Conservation (phyloP, 2,113 vertebrate genomes). For the Ctenodactylus gundi region DNA sequence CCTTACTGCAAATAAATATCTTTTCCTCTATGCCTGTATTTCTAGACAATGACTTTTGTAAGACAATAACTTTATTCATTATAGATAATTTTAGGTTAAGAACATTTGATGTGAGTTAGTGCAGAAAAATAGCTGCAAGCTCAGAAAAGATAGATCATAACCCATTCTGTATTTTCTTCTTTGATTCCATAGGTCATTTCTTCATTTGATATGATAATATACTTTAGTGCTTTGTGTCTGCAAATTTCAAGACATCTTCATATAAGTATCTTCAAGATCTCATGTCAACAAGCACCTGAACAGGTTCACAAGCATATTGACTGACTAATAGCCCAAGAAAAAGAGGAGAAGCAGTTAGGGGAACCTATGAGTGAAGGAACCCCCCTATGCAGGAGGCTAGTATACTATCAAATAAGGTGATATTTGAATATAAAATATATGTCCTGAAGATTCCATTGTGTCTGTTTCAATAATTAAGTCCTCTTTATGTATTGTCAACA, state of each 20-base stretch:
- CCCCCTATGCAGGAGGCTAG: constrained; percentile 80
- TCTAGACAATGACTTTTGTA: constrained; percentile 97
- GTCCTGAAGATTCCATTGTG: constrained; percentile 58
- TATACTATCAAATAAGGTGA: constrained; percentile 68
- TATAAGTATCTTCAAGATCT: constrained; percentile 96
- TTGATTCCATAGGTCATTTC: constrained; percentile 90
- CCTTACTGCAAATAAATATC: constrained; percentile 91
- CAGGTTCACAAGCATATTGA: constrained; percentile 90
- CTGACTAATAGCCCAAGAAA: constrained; percentile 92
- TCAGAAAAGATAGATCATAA: constrained; percentile 56
- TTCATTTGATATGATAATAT: constrained; percentile 91
- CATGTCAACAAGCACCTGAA: constrained; percentile 86
- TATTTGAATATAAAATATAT: constrained; percentile 57
- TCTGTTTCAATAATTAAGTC: constrained; percentile 28
- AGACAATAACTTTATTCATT: constrained; percentile 99
- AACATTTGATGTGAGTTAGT: not conserved
- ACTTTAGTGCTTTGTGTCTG: constrained; percentile 93
- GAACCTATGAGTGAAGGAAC: constrained; percentile 78
- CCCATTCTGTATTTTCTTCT: constrained; percentile 76
- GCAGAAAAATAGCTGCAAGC: constrained; percentile 14
- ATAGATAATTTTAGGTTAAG: constrained; percentile 85
- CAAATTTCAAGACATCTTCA: constrained; percentile 96
- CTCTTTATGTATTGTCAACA: not conserved
- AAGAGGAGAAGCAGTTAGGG: constrained; percentile 87
- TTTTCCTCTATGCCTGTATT: constrained; percentile 97